Evolutionary conservation across 1,140 invertebrate species (phyloP).

Genomic region (Chionoecetes opilio): DNA sequence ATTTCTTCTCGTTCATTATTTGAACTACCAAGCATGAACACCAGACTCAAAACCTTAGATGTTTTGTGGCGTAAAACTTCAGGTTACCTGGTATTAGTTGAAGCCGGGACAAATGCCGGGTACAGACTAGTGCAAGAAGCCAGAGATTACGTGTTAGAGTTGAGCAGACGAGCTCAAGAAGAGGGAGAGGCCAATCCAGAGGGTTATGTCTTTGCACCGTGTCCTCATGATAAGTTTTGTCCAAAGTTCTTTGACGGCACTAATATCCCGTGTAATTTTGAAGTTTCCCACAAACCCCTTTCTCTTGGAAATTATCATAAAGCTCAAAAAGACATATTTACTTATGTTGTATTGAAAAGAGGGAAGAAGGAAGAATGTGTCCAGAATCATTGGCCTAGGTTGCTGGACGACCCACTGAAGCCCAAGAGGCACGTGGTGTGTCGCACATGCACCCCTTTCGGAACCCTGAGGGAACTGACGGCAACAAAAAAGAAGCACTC

Average conservation of each 20-base stretch:
- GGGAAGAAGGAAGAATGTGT: constrained; percentile 85
- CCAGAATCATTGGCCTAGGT: constrained; percentile 89
- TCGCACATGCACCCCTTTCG: constrained; percentile 89
- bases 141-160: constrained; percentile 83
- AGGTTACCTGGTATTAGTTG: constrained; percentile 92
- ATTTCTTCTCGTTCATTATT: constrained; percentile 92
- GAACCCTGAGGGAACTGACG: constrained; percentile 90
- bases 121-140: constrained; percentile 86
- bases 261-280: constrained; percentile 90
- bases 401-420: constrained; percentile 88
- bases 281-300: constrained; percentile 87
- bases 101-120: constrained; percentile 92
- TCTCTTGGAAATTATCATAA: constrained; percentile 84
- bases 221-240: constrained; percentile 91
- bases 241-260: constrained; percentile 87
- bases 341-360: constrained; percentile 92
- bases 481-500: constrained; percentile 90
- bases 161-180: constrained; percentile 61
- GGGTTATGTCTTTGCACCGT: constrained; percentile 83
- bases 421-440: constrained; percentile 90
- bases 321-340: constrained; percentile 86
- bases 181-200: background rate
- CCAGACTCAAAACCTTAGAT: constrained; percentile 88
- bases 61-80: constrained; percentile 93
- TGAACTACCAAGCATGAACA: constrained; percentile 89